Evolutionary conservation across 2,113 vertebrate species (phyloP).

Genomic region (Epinephelus moara): DNA sequence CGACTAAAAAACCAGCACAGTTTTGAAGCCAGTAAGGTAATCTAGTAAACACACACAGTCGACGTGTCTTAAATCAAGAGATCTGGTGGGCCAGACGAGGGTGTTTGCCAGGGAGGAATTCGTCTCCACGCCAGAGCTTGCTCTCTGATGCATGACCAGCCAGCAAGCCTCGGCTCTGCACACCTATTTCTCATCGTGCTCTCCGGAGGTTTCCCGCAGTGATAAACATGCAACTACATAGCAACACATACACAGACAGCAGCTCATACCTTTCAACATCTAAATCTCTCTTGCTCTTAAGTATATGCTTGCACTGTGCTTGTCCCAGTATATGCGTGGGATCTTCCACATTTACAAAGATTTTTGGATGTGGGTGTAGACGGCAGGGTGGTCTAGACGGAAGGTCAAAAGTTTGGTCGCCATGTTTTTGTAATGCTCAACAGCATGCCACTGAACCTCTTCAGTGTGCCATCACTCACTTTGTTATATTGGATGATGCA

Average conservation of each 20-base stretch:
- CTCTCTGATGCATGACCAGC: conserved; percentile 48
- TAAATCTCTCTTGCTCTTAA: conserved; percentile 36
- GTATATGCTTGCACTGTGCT: not conserved
- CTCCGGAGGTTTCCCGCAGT: conserved; percentile 7
- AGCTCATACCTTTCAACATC: conserved; percentile 27
- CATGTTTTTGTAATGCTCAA: not conserved
- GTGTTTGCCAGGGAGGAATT: conserved; percentile 54
- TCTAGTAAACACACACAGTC: conserved; percentile 46
- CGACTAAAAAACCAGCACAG: not conserved
- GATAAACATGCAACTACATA: conserved; percentile 61
- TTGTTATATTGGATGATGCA: not conserved
- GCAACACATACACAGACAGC: conserved; percentile 51
- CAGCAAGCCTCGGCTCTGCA: conserved; percentile 23
- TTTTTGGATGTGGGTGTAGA: conserved; percentile 3
- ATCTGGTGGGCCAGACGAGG: conserved; percentile 36
- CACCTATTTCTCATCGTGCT: conserved; percentile 47
- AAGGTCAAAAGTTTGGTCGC: conserved; percentile 12
- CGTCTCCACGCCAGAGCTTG: conserved; percentile 51
- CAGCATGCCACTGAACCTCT: not conserved
- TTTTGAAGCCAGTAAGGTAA: conserved; percentile 40
- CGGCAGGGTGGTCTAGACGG: conserved; percentile 11
- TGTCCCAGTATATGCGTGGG: conserved; percentile 5
- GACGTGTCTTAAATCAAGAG: conserved; percentile 62
- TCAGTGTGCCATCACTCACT: not conserved
- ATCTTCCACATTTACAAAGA: not conserved